phyloP scores from a whole-genome alignment of 2,888 invertebrate genomes.

The Spilosoma lubricipeda region DNA sequence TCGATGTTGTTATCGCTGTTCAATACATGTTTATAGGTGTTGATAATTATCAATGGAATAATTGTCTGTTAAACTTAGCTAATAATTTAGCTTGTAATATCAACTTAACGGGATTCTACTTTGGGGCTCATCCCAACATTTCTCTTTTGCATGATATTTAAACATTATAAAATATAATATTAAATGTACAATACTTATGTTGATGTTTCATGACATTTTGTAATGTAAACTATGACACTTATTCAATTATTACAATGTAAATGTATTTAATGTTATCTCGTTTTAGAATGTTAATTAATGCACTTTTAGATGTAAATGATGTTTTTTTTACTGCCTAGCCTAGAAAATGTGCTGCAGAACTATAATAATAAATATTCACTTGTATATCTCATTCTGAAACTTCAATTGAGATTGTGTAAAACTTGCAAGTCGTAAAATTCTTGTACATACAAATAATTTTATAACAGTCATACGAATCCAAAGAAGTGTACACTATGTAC shows the following conservation, averaged over 20 bases:
- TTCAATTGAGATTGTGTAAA: no score
- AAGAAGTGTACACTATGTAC: no score
- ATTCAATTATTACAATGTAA: neutral
- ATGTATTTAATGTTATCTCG: neutral
- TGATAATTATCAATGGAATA: slow-evolving; percentile 32
- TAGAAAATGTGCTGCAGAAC: neutral
- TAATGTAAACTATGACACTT: slow-evolving; percentile 1
- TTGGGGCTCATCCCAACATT: neutral
- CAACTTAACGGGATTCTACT: neutral
- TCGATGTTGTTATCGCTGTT: slow-evolving; percentile 7
- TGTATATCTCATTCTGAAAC: no score
- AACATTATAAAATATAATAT: neutral
- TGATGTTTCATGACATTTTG: neutral
- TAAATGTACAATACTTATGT: neutral
- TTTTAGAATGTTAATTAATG: neutral
- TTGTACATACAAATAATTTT: no score
- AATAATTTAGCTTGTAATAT: neutral
- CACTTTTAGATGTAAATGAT: neutral
- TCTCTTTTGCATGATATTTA: neutral
- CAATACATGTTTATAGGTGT: slow-evolving; percentile 42
- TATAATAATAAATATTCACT: no score
- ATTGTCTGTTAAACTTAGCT: neutral
- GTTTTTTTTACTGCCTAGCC: neutral
- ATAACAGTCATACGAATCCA: no score
- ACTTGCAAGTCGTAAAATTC: no score